Percentiles rank a stretch among this genome's conserved stretches.
Evolutionary conservation across 2,113 vertebrate species (phyloP).

Genomic region (Pholis gunnellus): DNA sequence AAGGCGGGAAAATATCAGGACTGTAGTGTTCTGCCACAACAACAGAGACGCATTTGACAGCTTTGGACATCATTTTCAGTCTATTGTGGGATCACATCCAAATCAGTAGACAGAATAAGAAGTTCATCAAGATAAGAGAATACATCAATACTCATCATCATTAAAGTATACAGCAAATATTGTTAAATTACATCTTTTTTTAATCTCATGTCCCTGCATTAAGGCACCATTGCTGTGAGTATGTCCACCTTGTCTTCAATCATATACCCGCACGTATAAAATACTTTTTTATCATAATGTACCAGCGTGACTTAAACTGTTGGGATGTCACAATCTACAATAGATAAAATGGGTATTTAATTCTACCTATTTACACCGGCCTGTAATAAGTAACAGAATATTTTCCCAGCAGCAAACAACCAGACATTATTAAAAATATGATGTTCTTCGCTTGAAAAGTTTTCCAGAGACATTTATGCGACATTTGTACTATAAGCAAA

Average conservation of each 20-base stretch:
- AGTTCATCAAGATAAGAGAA: no score
- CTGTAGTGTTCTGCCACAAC: neutral
- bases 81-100: no score
- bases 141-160: no score
- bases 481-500: no score
- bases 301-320: neutral
- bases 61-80: neutral
- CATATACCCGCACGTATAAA: neutral
- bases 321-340: neutral
- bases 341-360: neutral
- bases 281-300: neutral
- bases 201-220: no score
- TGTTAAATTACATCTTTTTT: no score
- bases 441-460: neutral
- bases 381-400: neutral
- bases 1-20: neutral
- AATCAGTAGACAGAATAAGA: no score
- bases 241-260: neutral
- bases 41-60: neutral
- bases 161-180: no score
- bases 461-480: no score
- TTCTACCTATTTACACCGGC: neutral
- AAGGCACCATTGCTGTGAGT: no score
- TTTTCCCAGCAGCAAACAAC: constrained; percentile 1
- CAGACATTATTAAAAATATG: neutral